Evolutionary conservation across 2,888 invertebrate species (phyloP), one percentile per base, ranked within the genome.

Genomic region (Ophraella communa): DNA sequence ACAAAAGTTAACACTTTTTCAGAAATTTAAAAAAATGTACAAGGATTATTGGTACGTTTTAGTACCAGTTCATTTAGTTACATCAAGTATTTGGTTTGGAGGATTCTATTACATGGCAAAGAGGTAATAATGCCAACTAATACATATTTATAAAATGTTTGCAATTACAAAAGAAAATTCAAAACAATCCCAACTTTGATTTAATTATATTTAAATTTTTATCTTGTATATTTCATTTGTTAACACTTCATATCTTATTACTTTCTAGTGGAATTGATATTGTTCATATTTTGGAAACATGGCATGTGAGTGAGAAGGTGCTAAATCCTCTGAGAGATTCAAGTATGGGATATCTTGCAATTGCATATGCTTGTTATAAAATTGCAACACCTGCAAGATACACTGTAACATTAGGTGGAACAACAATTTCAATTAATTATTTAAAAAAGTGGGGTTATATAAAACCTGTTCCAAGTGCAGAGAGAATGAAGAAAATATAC

Each of bases 11-110:
- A 86, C 90, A 1, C 79, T 96, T 2, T 89, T 94, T 77, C 88
- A 92, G 74, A 89, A 88, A 77, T 95, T 98, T 82, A 96, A 95
- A 81, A 85, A 91, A 77, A 93, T 97, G 91, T 94, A 94, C 79
- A 92, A 92, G 80, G 92, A 96, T 79, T 98, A 98, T 83, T 98
- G 98, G 94, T 96, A 98, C 83, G 93, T 98, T 59, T 84, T 97
- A 62, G 85, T 98, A 62, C 98, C 96, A 3, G 98, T 99, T 2
- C 98, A 99, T 83, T 78, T 93, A 53, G 87, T 89, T 17, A 96
- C 96, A 8, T 98, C 97, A 1, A 84, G 88, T 30, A 85, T 91
- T 61, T 99, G 98, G 98, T 90, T 93, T 81, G 92, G 91, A 14
- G 84, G 89, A 18, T 95, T 96, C 82, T 98, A 96, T 83, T 91